These are phyloP conservation scores for Plagodis dolabraria DNA, from an alignment of 2,888 invertebrate genomes.

Conservation along the genomic window DNA sequence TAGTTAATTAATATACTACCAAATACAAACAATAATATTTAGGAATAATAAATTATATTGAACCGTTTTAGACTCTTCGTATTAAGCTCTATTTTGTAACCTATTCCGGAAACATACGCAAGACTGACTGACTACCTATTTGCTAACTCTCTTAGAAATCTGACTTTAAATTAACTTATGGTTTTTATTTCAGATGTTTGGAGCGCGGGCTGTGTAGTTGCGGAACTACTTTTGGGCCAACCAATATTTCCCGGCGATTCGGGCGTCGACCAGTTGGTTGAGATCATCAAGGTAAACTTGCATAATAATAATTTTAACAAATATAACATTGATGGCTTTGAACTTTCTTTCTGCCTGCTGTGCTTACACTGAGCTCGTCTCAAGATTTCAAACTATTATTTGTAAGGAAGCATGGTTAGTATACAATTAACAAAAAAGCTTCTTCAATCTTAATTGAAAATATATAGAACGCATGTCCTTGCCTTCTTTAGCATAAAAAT, in stretches of 20 bases:
- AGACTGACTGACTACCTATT: conserved; percentile 1
- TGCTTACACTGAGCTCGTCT: too few species aligned
- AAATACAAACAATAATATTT: too few species aligned
- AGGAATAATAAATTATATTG: too few species aligned
- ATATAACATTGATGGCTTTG: too few species aligned
- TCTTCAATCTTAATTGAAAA: too few species aligned
- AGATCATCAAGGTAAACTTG: conserved; percentile 97
- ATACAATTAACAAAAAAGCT: neutral
- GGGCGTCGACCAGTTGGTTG: conserved; percentile 99
- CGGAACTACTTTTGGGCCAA: conserved; percentile 98
- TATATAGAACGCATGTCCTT: too few species aligned
- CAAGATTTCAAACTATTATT: neutral
- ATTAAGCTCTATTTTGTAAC: too few species aligned
- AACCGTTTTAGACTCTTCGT: too few species aligned
- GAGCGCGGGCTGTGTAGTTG: conserved; percentile 99
- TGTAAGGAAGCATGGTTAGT: neutral
- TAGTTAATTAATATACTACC: too few species aligned
- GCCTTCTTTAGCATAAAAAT: neutral
- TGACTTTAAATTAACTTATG: neutral
- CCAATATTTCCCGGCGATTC: conserved; percentile 99
- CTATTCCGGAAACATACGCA: neutral
- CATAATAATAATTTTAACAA: too few species aligned
- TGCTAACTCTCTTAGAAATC: neutral
- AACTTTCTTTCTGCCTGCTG: too few species aligned
- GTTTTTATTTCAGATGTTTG: conserved; percentile 91